Percentiles rank a stretch among this genome's conserved stretches.
Conservation (phyloP, 2,888 invertebrate species). For the Rhagonycha lutea region DNA sequence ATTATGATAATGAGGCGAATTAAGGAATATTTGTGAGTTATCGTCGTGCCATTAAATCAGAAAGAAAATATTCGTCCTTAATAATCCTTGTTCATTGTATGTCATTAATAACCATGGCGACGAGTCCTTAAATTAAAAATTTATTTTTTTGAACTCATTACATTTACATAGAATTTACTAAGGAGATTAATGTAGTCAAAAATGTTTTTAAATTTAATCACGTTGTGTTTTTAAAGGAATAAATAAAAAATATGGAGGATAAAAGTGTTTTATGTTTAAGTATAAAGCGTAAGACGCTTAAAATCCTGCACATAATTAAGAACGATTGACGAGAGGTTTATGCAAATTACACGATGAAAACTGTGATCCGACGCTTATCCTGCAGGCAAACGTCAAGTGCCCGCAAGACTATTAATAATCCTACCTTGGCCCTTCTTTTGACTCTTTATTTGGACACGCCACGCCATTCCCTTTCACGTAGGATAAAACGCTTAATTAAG, state of each 20-base stretch:
- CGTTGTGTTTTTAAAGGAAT: not conserved
- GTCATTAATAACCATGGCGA: not conserved
- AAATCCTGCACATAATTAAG: constrained; percentile 34
- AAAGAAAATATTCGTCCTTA: not conserved
- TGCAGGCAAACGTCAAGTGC: constrained; percentile 20
- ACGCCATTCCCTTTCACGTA: not conserved
- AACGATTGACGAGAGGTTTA: constrained; percentile 37
- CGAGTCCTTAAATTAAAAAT: not conserved
- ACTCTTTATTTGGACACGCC: constrained; percentile 9
- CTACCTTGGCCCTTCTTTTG: constrained; percentile 17
- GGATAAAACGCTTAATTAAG: constrained; percentile 8
- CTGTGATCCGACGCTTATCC: constrained; percentile 34
- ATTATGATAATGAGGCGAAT: not conserved
- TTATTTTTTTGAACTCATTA: not conserved
- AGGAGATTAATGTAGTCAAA: not conserved
- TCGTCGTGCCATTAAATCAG: not conserved
- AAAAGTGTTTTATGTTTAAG: not conserved
- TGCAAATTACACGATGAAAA: constrained; percentile 36
- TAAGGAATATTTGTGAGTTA: not conserved
- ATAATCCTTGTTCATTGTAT: not conserved
- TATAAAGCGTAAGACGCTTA: constrained; percentile 8
- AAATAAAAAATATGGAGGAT: not conserved
- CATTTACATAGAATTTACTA: not conserved
- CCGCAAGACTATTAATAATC: constrained; percentile 25
- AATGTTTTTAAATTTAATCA: not conserved